Evolutionary conservation across 1,140 invertebrate genomes (phyloP), one percentile per base, ranked within the genome.

Genomic region (Cydia strobilella): DNA sequence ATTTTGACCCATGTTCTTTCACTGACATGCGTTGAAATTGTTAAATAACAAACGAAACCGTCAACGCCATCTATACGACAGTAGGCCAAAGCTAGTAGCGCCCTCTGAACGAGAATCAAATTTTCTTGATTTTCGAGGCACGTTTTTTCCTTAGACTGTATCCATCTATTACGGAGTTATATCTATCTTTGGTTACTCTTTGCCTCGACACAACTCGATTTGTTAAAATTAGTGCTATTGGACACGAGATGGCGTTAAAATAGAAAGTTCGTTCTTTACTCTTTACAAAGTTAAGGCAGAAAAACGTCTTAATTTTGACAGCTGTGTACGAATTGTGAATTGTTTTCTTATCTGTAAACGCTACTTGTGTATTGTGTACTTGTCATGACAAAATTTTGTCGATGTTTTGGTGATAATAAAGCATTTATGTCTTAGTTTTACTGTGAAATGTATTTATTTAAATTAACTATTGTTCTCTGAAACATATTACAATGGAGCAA

Each of bases 321-420:
- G 48, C n/a, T n/a, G 42, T 42, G 15, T 51, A 7, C 7, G 15
- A 51, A 7, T 48, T 48, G 4, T 18, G 15, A 51, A 7, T 48
- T 48, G 4, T n/a, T 51, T 18, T 51, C 15, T 51, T 18, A 51
- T 51, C 48, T 51, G 48, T 51, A n/a, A 7, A 6, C 48, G 48
- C 48, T 51, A n/a, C 48, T 51, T n/a, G 45, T 4, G 25, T 25
- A n/a, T n/a, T n/a, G n/a, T n/a, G n/a, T 48, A 51, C 6, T 51
- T 51, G 48, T 18, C 48, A 51, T 51, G 48, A 51, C 48, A 51
- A 51, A n/a, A 18, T 51, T 18, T 51, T 51, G 48, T 51, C 48
- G 48, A 51, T 51, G 48, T 51, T 51, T 51, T 51, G 48, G n/a
- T 51, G 27, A 27, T 66, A 66, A 66, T 66, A 66, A 27, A 63